Conservation (phyloP, 2,113 vertebrate species). For the Felis catus region DNA sequence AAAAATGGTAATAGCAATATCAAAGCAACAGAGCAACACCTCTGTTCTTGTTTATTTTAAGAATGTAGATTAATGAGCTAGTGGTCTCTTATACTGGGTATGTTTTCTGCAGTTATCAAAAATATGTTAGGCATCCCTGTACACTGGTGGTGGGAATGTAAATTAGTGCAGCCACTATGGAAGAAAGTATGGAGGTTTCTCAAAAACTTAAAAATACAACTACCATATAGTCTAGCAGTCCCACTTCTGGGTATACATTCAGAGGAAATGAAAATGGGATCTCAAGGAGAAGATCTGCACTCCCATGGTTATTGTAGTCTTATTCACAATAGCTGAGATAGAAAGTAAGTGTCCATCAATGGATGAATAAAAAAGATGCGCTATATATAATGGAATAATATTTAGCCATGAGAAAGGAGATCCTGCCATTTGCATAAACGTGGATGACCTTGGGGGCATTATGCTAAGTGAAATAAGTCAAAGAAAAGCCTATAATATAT, state of each 20-base stretch:
- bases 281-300: background rate
- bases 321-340: background rate
- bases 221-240: background rate
- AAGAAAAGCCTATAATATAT: background rate
- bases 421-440: background rate
- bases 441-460: background rate
- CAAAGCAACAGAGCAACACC: background rate
- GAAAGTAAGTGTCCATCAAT: background rate
- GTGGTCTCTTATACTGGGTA: background rate
- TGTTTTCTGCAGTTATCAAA: background rate
- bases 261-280: background rate
- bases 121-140: background rate
- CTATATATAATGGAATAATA: background rate
- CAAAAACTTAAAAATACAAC: background rate
- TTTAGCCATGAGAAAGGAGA: background rate
- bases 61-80: background rate
- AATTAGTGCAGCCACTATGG: background rate
- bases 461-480: background rate
- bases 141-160: background rate
- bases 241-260: background rate
- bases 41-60: constrained; percentile 8
- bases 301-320: background rate
- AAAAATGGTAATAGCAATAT: background rate
- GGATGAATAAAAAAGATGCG: background rate
- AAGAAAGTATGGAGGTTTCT: background rate